Conservation (phyloP, 2,113 vertebrate species). For the Pantherophis guttatus region DNA sequence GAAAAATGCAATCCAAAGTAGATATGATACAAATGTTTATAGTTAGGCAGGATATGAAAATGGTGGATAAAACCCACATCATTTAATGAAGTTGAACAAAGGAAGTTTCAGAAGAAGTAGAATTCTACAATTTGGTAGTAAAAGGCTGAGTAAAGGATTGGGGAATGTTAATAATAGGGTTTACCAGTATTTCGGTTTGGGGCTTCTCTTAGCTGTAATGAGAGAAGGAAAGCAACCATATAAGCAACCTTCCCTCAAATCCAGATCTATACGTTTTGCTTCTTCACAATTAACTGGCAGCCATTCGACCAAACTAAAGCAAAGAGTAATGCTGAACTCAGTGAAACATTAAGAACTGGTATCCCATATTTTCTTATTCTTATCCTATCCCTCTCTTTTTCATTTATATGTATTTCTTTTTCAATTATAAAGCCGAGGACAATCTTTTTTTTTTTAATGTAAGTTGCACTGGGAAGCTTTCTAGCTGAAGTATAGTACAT, state of each 20-base stretch:
- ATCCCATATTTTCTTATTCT: neutral
- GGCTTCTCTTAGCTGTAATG: neutral
- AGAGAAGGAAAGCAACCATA: neutral
- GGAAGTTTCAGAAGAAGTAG: neutral
- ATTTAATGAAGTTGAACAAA: neutral
- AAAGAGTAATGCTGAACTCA: neutral
- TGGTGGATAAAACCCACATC: neutral
- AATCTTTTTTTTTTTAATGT: neutral
- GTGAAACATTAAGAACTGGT: neutral
- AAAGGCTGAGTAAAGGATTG: neutral
- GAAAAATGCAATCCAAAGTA: neutral
- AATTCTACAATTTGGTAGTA: neutral
- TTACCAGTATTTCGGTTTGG: neutral
- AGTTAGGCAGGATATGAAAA: neutral
- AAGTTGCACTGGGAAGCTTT: neutral
- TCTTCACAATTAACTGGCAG: neutral
- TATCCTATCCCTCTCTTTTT: neutral
- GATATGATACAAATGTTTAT: neutral
- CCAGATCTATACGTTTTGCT: neutral
- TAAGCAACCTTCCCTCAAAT: neutral
- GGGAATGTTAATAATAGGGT: neutral
- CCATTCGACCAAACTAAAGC: neutral
- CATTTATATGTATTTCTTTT: neutral
- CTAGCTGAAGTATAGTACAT: neutral
- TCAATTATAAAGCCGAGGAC: neutral